phyloP scores from a whole-genome alignment of 2,888 invertebrate species.

The Luperina nickerlii region DNA sequence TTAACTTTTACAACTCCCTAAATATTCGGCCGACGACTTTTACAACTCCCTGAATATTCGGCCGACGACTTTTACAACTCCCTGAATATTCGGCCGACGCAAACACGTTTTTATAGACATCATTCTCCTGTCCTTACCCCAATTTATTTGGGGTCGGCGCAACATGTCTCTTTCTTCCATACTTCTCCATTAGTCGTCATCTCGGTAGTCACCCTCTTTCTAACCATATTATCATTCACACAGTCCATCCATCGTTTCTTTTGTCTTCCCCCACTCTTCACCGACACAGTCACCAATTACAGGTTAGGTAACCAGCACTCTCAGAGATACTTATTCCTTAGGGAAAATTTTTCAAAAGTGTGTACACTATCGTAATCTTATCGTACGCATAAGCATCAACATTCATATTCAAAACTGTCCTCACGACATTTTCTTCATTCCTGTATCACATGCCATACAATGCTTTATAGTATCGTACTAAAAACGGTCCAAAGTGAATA shows the following conservation, averaged over 20 bases:
- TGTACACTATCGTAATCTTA: neutral
- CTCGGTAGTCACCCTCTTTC: neutral
- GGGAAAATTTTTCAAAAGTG: neutral
- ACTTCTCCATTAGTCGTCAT: neutral
- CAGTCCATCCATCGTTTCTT: neutral
- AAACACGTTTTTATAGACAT: neutral
- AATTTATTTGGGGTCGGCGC: no score
- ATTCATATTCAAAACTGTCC: neutral
- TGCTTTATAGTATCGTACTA: constrained; percentile 10
- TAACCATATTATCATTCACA: neutral
- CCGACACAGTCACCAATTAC: no score
- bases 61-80: neutral
- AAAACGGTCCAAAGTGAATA: constrained; percentile 16
- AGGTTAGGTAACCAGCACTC: neutral
- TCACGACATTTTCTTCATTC: neutral
- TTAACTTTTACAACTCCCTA: neutral
- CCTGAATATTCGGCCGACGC: neutral
- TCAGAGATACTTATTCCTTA: neutral
- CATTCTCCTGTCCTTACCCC: no score
- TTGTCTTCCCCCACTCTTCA: no score
- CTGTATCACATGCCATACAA: neutral
- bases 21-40: neutral
- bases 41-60: no score
- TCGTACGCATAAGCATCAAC: neutral
- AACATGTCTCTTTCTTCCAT: neutral